Percentiles rank a stretch among this genome's conserved stretches.
phyloP scores from a whole-genome alignment of 2,797 vertebrate genomes.

The Rhadinocentrus ornatus region DNA sequence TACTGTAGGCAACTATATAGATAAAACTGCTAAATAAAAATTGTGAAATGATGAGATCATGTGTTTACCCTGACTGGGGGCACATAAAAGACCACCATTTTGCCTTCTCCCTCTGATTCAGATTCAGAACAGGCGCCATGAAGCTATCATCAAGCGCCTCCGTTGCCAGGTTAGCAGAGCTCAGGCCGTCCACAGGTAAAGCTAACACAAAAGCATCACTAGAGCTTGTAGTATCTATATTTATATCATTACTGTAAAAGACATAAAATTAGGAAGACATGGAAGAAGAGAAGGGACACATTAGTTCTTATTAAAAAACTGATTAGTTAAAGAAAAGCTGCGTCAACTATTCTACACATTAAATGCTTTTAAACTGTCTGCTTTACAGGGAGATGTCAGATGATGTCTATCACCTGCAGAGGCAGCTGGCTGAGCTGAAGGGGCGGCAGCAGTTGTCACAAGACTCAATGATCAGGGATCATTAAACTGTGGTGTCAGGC shows the following conservation, averaged over 20 bases:
- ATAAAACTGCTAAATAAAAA: constrained; percentile 2
- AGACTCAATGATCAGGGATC: constrained; percentile 14
- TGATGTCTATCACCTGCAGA: constrained; percentile 85
- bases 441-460: constrained; percentile 57
- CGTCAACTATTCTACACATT: not conserved
- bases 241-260: not conserved
- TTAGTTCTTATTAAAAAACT: not conserved
- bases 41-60: too few relatives aligned
- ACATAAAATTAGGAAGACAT: not conserved
- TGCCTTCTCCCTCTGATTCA: constrained; percentile 56
- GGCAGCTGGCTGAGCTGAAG: constrained; percentile 81
- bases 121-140: constrained; percentile 90
- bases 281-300: not conserved
- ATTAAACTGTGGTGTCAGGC: constrained; percentile 6
- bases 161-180: constrained; percentile 88
- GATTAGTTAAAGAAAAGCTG: not conserved
- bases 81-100: not conserved
- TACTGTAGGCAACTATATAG: not conserved
- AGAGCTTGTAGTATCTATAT: not conserved
- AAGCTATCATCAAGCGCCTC: constrained; percentile 89
- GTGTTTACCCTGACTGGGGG: not conserved
- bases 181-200: constrained; percentile 78
- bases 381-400: constrained; percentile 77
- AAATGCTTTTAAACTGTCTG: not conserved
- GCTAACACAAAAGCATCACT: not conserved